phyloP scores from a whole-genome alignment of 2,888 invertebrate genomes.

The Ommatoiulus sabulosus region DNA sequence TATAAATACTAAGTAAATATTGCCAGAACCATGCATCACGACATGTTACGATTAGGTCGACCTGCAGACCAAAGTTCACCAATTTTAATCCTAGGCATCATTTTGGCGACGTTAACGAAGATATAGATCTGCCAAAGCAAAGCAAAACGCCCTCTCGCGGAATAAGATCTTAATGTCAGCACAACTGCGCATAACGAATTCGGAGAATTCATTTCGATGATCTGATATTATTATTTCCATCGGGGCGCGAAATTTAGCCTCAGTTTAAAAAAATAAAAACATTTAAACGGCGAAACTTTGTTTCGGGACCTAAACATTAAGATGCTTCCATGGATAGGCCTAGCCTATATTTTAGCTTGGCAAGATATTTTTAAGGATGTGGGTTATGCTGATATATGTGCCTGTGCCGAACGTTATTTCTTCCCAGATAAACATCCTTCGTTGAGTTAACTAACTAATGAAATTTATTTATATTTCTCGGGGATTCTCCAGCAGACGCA shows the following conservation, averaged over 20 bases:
- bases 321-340: conserved; percentile 28
- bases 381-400: conserved; percentile 31
- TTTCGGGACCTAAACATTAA: conserved; percentile 36
- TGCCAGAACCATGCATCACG: conserved; percentile 20
- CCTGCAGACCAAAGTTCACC: neutral
- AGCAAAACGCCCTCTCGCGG: neutral
- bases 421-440: neutral
- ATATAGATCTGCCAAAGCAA: neutral
- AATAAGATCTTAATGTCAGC: neutral
- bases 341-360: conserved; percentile 27
- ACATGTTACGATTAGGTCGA: neutral
- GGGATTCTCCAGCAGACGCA: neutral
- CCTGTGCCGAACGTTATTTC: neutral
- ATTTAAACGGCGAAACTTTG: neutral
- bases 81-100: neutral
- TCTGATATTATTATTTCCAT: conserved; percentile 23
- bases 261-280: too few species aligned
- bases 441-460: neutral
- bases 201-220: neutral
- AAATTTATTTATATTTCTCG: neutral
- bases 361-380: conserved; percentile 23
- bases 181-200: conserved; percentile 1
- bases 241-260: too few species aligned
- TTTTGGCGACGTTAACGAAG: neutral
- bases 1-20: neutral